A percentile compares a stretch with the other conserved stretches of the same genome.
phyloP scores from a whole-genome alignment of 2,888 invertebrate genomes.

The Hoplodrina blanda region DNA sequence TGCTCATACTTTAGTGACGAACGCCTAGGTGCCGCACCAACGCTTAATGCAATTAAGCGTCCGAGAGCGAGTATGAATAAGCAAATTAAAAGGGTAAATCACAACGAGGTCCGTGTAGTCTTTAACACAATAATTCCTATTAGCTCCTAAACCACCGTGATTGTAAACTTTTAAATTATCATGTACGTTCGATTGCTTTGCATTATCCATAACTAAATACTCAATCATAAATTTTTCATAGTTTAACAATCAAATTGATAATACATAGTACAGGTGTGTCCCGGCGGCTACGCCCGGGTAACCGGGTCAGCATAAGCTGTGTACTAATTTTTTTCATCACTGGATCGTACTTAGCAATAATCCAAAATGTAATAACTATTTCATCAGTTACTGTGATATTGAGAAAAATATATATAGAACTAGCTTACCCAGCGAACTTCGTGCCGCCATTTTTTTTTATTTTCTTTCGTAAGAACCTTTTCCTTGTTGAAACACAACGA shows the following conservation, averaged over 20 bases:
- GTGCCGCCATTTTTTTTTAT: too few relatives aligned
- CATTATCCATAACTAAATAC: neutral
- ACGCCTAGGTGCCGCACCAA: slow-evolving; percentile 8
- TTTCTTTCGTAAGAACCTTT: too few relatives aligned
- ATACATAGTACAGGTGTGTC: neutral
- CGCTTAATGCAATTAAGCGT: slow-evolving; percentile 1
- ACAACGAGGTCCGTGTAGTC: neutral
- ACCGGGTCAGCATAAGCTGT: too few relatives aligned
- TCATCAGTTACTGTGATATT: too few relatives aligned
- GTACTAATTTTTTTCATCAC: too few relatives aligned
- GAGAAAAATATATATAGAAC: too few relatives aligned
- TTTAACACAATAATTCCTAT: slow-evolving; percentile 1
- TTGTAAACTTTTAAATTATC: slow-evolving; percentile 14
- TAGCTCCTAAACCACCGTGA: slow-evolving; percentile 5
- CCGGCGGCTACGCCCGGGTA: neutral
- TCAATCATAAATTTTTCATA: neutral
- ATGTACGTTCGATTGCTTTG: slow-evolving; percentile 16
- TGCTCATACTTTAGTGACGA: neutral
- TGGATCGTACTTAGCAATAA: too few relatives aligned
- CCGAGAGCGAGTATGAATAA: slow-evolving; percentile 3
- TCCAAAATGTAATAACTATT: too few relatives aligned
- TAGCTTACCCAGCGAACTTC: too few relatives aligned
- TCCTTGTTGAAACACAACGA: too few relatives aligned
- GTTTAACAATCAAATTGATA: slow-evolving; percentile 4
- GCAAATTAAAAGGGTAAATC: neutral